Base-by-base conservation (phyloP, 2,888 invertebrate species). In the Dryocosmus kuriphilus region DNA sequence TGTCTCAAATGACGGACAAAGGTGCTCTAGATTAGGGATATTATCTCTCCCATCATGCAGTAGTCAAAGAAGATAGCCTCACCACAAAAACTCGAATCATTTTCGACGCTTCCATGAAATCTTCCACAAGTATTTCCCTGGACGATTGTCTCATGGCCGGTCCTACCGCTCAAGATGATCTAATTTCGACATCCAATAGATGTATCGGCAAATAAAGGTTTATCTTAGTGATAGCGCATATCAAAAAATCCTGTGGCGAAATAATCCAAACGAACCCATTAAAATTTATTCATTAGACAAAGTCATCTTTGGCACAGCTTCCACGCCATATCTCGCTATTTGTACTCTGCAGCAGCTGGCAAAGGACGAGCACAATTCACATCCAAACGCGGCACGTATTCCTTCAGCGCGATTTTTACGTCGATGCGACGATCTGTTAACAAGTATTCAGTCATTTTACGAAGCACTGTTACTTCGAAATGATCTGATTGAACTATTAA, bases 361-460 rank as follows among this genome's bases (percentile, higher is more conserved):
- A 7, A 19, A 71, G 0, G 81, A 83, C 35, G 81, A 82, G 24
- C 24, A n/a, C n/a, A 19, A 46, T 2, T 61, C 51, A 0, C 83
- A 75, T 73, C 84, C 86, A 5, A 9, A 60, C 0, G 84, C 85
- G 2, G 76, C 83, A 1, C 9, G 46, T 27, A 65, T 73, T 6
- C n/a, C 8, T 85, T 9, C 61, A 22, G 9, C 57, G 74, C 5
- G 83, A 86, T 62, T 79, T 85, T 7, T 88, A 89, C 61, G 84
- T 89, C 2, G 87, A n/a, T n/a, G n/a, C n/a, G n/a, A 89, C 60
- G 88, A 88, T 78, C 46, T 86, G 0, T 32, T 86, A 8, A 77
- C 84, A 0, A 85, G 85, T 4, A 80, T 80, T 0, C 2, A 57
- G 11, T 75, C 65, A 1, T 9, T 67, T 0, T 77, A 75, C 2